Percentiles rank a stretch among this genome's conserved stretches.
Conservation (phyloP, 2,888 invertebrate genomes). For the Caradrina kadenii region DNA sequence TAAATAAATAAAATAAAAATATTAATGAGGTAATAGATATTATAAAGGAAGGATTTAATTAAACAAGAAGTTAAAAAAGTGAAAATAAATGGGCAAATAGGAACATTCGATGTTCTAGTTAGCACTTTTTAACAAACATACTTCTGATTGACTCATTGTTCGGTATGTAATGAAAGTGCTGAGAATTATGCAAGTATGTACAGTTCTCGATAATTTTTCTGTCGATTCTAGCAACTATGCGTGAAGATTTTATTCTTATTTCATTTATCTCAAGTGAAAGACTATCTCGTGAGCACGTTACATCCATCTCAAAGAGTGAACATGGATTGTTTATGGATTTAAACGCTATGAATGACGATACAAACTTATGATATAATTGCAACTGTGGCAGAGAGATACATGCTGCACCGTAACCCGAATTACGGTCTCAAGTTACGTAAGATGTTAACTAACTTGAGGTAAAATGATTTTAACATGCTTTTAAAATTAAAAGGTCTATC, state of each 20-base stretch:
- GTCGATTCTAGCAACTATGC: neutral
- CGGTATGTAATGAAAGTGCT: neutral
- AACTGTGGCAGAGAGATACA: conserved; percentile 60
- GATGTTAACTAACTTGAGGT: conserved; percentile 66
- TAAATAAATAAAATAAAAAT: neutral
- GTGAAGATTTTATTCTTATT: conserved; percentile 1
- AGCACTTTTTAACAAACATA: conserved; percentile 17
- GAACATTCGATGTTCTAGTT: neutral
- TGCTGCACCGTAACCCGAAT: conserved; percentile 68
- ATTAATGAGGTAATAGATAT: neutral
- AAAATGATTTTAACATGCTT: conserved; percentile 49
- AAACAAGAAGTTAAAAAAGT: neutral
- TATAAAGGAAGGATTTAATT: neutral
- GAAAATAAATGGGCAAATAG: neutral
- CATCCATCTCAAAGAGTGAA: conserved; percentile 63
- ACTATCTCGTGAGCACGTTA: conserved; percentile 49
- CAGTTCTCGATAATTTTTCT: neutral
- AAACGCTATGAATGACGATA: conserved; percentile 57
- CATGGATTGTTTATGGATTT: conserved; percentile 48
- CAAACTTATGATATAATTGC: conserved; percentile 57
- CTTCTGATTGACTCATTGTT: conserved; percentile 8
- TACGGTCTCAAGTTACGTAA: conserved; percentile 72
- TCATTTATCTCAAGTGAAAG: conserved; percentile 57
- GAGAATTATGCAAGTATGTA: neutral
- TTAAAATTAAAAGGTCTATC: conserved; percentile 32